Percentiles rank a stretch among this genome's conserved stretches.
These are phyloP conservation scores for Peromyscus maniculatus DNA, from an alignment of 2,113 vertebrate genomes.

Conservation along the genomic window DNA sequence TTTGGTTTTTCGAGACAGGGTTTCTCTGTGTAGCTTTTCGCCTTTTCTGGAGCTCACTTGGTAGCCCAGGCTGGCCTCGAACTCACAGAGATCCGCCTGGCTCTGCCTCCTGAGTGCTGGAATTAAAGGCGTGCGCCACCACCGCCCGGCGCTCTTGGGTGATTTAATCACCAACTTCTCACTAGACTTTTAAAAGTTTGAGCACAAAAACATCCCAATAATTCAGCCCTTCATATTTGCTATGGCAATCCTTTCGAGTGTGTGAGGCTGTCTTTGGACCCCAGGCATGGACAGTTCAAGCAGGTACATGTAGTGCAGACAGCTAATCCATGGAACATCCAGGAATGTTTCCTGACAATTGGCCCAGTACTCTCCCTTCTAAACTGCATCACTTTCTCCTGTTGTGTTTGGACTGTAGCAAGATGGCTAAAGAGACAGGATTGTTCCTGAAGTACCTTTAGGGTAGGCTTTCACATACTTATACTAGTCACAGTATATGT, in stretches of 20 bases:
- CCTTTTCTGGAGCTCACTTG: no score
- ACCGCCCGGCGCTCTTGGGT: rapidly evolving
- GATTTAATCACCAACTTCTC: background rate
- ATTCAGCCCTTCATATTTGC: background rate
- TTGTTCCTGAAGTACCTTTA: background rate
- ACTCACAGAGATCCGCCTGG: no score
- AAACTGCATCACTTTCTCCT: background rate
- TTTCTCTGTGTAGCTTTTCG: no score
- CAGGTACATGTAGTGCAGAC: background rate
- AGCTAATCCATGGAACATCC: background rate
- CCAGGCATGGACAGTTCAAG: background rate
- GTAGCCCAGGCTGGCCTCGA: no score
- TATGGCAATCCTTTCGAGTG: background rate
- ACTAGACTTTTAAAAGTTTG: background rate
- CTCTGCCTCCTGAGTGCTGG: no score
- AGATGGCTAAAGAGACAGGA: background rate
- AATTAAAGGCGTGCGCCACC: no score
- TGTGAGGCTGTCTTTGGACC: background rate
- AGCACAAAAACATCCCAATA: background rate
- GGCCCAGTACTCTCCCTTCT: background rate
- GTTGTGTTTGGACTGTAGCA: background rate
- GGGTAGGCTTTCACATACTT: background rate
- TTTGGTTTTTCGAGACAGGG: no score
- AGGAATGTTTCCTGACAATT: background rate
- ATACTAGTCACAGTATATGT: rapidly evolving